Evolutionary conservation across 2,888 invertebrate genomes (phyloP), one percentile per base, ranked within the genome.

Genomic region (Spicauda simplicius): DNA sequence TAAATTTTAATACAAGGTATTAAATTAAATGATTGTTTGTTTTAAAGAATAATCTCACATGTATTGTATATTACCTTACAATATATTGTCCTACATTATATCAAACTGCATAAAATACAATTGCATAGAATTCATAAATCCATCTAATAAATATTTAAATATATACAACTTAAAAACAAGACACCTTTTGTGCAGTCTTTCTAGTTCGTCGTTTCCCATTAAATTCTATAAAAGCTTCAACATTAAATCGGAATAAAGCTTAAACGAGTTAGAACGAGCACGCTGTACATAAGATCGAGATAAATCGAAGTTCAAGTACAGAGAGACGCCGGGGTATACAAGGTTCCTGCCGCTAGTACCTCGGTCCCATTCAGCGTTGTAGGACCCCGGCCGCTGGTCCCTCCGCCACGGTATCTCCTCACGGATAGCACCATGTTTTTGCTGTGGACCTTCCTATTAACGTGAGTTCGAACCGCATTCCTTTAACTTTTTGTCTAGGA

Each of bases 271-370:
- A 63, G 57, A 33, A 52, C 41, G 71, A 79, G 68, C 93, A 88
- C 1, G 78, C 88, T 89, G 85, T 92, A 81, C 74, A 81, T 69
- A 73, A 79, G 82, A 88, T 88, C 85, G 90, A 91, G 92, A 92
- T 91, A 91, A 91, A 90, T 90, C 90, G 91, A 91, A 90, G 93
- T 91, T 92, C 89, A 92, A 90, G 85, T 87, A 84, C 85, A 84
- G 81, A 83, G 82, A 83, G 82, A 81, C 79, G 80, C 79, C 79
- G 81, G 79, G 79, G 82, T 89, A 87, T 90, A 91, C 89, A 88
- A 90, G 87, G 84, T 85, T 86, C 86, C 85, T 73, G 82, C 72
- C 78, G 79, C 81, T 80, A 81, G 85, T 83, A 79, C 81, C 77
- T 77, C 78, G 77, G 77, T 76, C 76, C 84, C 91, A 90, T 85